phyloP scores from a whole-genome alignment of 2,797 vertebrate species.

The Sebastes minor region DNA sequence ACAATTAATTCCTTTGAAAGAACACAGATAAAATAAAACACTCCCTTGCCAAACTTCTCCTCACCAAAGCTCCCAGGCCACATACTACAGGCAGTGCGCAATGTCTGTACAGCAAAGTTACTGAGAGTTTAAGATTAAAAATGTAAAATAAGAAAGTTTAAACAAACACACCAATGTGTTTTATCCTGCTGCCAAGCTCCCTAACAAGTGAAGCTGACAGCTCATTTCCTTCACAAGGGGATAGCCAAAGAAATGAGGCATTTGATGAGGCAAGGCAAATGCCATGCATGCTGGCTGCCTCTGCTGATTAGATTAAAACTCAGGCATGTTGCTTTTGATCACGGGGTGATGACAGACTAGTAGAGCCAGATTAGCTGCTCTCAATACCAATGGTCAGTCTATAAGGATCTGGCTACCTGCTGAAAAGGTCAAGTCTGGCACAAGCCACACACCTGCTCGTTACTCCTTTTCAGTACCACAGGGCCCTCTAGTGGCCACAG shows the following conservation, averaged over 20 bases:
- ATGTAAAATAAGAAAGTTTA: constrained; percentile 35
- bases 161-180: constrained; percentile 72
- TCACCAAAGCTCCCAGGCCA: constrained; percentile 61
- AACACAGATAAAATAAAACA: constrained; percentile 58
- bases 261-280: constrained; percentile 70
- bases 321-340: constrained; percentile 55
- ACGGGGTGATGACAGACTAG: constrained; percentile 49
- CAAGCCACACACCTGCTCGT: background rate
- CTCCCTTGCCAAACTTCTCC: constrained; percentile 55
- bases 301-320: constrained; percentile 57
- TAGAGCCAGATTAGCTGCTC: constrained; percentile 38
- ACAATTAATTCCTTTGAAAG: constrained; percentile 48
- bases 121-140: constrained; percentile 59
- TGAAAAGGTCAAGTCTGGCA: constrained; percentile 17
- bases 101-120: constrained; percentile 66
- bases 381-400: constrained; percentile 10
- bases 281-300: constrained; percentile 57
- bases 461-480: background rate
- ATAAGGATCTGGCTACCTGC: background rate
- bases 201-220: constrained; percentile 64
- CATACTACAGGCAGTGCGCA: constrained; percentile 74
- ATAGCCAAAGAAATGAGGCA: constrained; percentile 69
- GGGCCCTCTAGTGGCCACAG: constrained; percentile 46
- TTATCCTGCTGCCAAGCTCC: constrained; percentile 70
- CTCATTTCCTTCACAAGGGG: constrained; percentile 69